Evolutionary conservation across 2,797 vertebrate genomes (phyloP), one percentile per base, ranked within the genome.

Genomic region (Cichlasoma orientale): DNA sequence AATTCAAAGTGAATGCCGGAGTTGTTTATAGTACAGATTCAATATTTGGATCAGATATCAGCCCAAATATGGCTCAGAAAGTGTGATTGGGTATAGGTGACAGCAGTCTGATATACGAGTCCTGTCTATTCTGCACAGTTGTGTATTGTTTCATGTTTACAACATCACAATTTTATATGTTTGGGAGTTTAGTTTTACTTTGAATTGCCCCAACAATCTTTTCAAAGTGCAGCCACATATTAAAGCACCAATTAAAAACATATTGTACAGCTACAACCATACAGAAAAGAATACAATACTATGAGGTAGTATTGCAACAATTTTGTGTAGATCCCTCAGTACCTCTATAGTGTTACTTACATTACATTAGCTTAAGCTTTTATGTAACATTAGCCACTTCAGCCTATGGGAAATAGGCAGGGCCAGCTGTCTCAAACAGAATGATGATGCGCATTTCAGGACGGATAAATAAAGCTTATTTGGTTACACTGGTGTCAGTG

Each of bases 61-160:
- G 1, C 27, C 41, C 61, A 66, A 11, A 29, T 10, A 9, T 19
- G 14, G 8, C 41, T 13, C 23, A 27, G 41, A 25, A 68, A 8
- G 41, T 27, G 44, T 19, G 16, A 47, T 47, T 3, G 0, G 23
- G 61, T 66, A 3, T 18, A 27, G 10, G 41, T 50, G 41, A 66
- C 11, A 36, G 7, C 5, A 0, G 27, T 7, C 41, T 47, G 4
- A 66, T 66, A 27, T 4, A 0, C 0, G 3, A 27, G 16, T 27
- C 61, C 9, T 29, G 23, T 47, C 23, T 47, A 25, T 66, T 47
- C 18, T 66, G 25, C 23, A 5, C 41, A 44, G 1, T 16, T 44
- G 5, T 44, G 14, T 16, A 16, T 2, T 16, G 41, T 44, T 44
- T 14, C 41, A 5, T 44, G 41, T 44, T 44, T 5, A 14, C 13